Conservation (phyloP, 1,140 invertebrate species). For the Lordiphosa collinella region DNA sequence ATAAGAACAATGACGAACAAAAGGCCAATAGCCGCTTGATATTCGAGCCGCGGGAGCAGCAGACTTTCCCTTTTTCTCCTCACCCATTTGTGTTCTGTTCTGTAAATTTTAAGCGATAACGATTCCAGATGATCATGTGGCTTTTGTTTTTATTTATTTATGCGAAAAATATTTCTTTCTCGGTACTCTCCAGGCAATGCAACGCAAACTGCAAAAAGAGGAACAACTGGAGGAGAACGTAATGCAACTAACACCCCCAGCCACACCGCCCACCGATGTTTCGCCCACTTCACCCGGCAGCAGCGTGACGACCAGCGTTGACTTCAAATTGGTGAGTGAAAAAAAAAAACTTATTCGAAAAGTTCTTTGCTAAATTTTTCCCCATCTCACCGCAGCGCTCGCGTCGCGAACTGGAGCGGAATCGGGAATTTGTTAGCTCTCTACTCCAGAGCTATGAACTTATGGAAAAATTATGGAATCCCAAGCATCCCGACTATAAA, state of each 20-base stretch:
- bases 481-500: slow-evolving; percentile 66
- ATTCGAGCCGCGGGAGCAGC: slow-evolving; percentile 15
- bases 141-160: slow-evolving; percentile 42
- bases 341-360: slow-evolving; percentile 2
- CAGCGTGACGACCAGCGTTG: slow-evolving; percentile 47
- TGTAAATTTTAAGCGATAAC: slow-evolving; percentile 23
- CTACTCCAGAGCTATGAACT: slow-evolving; percentile 62
- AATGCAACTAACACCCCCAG: slow-evolving; percentile 55
- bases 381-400: slow-evolving; percentile 23
- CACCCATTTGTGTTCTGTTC: slow-evolving; percentile 12
- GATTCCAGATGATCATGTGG: slow-evolving; percentile 35
- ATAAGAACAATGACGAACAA: slow-evolving; percentile 60
- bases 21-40: slow-evolving; percentile 67
- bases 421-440: slow-evolving; percentile 54
- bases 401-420: slow-evolving; percentile 61
- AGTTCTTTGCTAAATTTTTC: neutral
- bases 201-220: slow-evolving; percentile 43
- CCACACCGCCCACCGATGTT: slow-evolving; percentile 52
- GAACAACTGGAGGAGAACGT: slow-evolving; percentile 45
- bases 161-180: slow-evolving; percentile 31
- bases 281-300: slow-evolving; percentile 54
- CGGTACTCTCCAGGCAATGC: slow-evolving; percentile 44
- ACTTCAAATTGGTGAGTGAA: slow-evolving; percentile 44
- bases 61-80: slow-evolving; percentile 57
- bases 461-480: slow-evolving; percentile 70